Evolutionary conservation across 2,113 vertebrate species (phyloP).

Genomic region (Tympanuchus pallidicinctus): DNA sequence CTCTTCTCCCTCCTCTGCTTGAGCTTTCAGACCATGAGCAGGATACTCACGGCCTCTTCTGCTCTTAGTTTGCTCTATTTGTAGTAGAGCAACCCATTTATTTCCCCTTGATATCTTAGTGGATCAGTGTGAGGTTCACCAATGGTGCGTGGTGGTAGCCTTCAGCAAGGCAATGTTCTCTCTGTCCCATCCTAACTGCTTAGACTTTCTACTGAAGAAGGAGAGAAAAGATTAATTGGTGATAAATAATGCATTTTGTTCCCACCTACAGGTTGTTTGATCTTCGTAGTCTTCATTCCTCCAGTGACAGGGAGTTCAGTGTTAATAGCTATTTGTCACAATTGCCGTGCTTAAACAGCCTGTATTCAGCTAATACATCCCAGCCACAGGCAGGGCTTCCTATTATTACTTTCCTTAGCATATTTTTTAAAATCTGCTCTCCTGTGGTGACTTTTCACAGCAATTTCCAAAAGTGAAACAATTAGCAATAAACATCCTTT

Average conservation of each 20-base stretch:
- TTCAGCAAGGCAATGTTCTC: accelerated
- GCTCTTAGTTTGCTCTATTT: neutral
- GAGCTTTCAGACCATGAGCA: neutral
- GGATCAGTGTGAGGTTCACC: neutral
- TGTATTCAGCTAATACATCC: neutral
- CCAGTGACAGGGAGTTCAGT: constrained; percentile 28
- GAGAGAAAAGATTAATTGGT: constrained; percentile 39
- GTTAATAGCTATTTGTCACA: constrained; percentile 65
- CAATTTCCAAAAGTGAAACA: constrained; percentile 51
- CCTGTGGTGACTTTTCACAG: constrained; percentile 45
- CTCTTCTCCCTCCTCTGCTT: neutral
- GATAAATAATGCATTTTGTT: constrained; percentile 71
- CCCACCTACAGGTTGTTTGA: constrained; percentile 39
- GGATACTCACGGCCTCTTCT: accelerated
- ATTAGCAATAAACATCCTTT: constrained; percentile 52
- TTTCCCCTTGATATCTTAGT: neutral
- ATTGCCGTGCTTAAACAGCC: constrained; percentile 5
- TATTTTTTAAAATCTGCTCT: neutral
- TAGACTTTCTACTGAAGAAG: neutral
- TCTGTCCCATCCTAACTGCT: neutral
- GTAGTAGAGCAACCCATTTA: neutral
- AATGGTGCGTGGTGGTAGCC: neutral
- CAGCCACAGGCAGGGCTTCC: constrained; percentile 6
- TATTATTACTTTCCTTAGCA: neutral
- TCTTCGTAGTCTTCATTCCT: constrained; percentile 42